Base-by-base conservation (phyloP, 2,113 vertebrate genomes). In the Eolophus roseicapilla region DNA sequence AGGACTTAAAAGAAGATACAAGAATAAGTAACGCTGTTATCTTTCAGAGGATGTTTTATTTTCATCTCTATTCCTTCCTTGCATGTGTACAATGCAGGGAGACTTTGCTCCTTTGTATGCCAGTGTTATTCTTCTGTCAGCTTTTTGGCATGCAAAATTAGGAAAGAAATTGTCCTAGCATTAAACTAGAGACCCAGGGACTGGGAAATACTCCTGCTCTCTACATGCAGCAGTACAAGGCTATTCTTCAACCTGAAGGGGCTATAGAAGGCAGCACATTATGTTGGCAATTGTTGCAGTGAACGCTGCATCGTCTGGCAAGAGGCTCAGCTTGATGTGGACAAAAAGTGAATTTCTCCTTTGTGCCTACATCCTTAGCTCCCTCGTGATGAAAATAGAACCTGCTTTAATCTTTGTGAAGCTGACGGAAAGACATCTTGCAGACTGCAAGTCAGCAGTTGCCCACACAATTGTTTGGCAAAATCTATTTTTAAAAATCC, bases 401-500 rank as follows among this genome's bases (percentile, higher is more conserved):
- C 90, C 82, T 92, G 93, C 96, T 97, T 98, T 97, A 80, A 97
- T 97, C 97, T 97, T 91, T 78, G 94, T 14, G 63, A 94, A 94
- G 94, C 96, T 96, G 95, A 96, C 43, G 62, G 97, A 96, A 96
- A 97, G 95, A 94, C 96, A 95, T 86, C 91, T 95, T 70, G 86
- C 94, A 97, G 96, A 96, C 97, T 96, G 96, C 97, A 95, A 97
- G 97, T 98, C 97, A 97, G 97, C 97, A 97, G 95, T 98, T 97
- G 95, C 95, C 91, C 93, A 81, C 91, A 93, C 80, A 93, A 97
- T 97, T 93, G 93, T 98, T 97, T 95, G 96, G 94, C 92, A 95
- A 97, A 97, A 96, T 97, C 97, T 98, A 98, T 98, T 98, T 98
- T 98, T 97, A 96, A 97, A 97, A 96, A 93, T 96, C 96, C 97